A percentile compares a stretch with the other conserved stretches of the same genome.
These are phyloP conservation scores for Apantesis nais DNA, from an alignment of 2,888 invertebrate species.

Conservation along the genomic window DNA sequence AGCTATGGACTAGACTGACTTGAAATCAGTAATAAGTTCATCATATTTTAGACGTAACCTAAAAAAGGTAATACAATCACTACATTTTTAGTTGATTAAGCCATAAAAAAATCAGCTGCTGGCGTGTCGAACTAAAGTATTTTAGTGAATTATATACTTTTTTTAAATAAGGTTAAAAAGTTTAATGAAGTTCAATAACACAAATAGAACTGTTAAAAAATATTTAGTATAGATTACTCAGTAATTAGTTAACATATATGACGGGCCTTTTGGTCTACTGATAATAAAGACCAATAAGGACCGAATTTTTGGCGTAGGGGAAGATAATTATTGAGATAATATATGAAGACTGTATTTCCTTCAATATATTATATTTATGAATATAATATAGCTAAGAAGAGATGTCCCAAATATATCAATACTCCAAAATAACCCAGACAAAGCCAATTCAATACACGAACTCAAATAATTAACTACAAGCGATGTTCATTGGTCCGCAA, in stretches of 20 bases:
- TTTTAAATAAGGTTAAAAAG: neutral
- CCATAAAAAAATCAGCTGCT: neutral
- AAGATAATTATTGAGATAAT: neutral
- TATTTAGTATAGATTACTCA: neutral
- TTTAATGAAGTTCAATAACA: neutral
- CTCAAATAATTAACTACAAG: constrained; percentile 36
- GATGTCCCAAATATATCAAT: neutral
- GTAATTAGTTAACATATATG: neutral
- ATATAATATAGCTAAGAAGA: neutral
- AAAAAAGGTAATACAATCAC: neutral
- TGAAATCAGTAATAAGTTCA: neutral
- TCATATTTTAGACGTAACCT: neutral
- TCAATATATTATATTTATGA: neutral
- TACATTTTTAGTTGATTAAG: neutral
- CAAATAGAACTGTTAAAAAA: neutral
- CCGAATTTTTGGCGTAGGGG: neutral
- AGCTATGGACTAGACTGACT: neutral
- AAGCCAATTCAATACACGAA: constrained; percentile 48
- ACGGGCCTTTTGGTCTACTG: neutral
- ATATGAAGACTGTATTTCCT: neutral
- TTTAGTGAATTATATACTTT: neutral
- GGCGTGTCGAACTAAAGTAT: neutral
- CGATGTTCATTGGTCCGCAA: constrained; percentile 57
- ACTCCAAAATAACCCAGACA: neutral
- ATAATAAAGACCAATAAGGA: neutral